A percentile compares a stretch with the other conserved stretches of the same genome.
Conservation (phyloP, 2,113 vertebrate species). For the Rhinoderma darwinii region DNA sequence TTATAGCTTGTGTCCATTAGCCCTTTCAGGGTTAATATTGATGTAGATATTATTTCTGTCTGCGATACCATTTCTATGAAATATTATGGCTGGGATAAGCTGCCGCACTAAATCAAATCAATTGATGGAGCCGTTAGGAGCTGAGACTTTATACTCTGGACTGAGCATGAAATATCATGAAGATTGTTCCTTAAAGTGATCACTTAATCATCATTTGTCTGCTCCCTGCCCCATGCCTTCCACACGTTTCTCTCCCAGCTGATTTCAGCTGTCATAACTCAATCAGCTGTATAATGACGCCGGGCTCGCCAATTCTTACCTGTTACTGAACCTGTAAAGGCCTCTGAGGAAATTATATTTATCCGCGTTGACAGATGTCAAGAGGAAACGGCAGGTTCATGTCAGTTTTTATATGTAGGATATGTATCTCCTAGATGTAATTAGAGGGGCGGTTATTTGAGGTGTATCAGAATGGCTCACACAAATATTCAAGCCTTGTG, state of each 20-base stretch:
- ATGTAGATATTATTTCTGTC: constrained; percentile 99
- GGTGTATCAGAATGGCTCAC: constrained; percentile 70
- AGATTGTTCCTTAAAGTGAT: constrained; percentile 99
- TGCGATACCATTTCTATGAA: constrained; percentile 98
- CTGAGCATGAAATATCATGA: constrained; percentile 99
- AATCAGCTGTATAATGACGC: constrained; percentile 91
- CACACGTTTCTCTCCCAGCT: constrained; percentile 79
- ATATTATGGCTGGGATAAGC: constrained; percentile 96
- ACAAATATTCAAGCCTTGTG: constrained; percentile 71
- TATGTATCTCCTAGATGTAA: constrained; percentile 77
- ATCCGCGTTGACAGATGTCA: constrained; percentile 82
- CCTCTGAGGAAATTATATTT: constrained; percentile 82
- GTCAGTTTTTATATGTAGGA: constrained; percentile 82
- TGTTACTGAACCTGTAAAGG: constrained; percentile 82
- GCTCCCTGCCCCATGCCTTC: constrained; percentile 81
- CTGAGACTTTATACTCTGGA: constrained; percentile 82
- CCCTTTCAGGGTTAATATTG: constrained; percentile 99
- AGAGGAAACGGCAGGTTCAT: constrained; percentile 82
- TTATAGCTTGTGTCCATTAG: constrained; percentile 93
- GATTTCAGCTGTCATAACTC: constrained; percentile 98
- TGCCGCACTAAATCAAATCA: constrained; percentile 98
- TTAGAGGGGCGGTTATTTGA: constrained; percentile 71
- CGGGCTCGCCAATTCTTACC: constrained; percentile 71
- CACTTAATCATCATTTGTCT: constrained; percentile 99
- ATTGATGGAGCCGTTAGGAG: constrained; percentile 99